A percentile compares a stretch with the other conserved stretches of the same genome.
These are phyloP conservation scores for Agrochola circellaris DNA, from an alignment of 2,888 invertebrate species.

Conservation along the genomic window DNA sequence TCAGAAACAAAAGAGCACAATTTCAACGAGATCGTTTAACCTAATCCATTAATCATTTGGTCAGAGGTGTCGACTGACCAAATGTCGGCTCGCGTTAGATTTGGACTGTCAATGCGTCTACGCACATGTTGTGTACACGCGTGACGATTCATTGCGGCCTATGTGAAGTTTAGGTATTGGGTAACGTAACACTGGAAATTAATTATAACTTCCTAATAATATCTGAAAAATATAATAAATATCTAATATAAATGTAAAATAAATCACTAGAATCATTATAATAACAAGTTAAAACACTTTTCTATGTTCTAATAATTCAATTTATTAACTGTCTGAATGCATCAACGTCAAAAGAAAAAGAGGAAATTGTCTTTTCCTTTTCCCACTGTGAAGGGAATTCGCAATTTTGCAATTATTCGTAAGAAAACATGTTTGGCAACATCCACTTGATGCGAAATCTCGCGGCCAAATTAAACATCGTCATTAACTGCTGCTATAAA, in stretches of 20 bases:
- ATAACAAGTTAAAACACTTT: neutral
- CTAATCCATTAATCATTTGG: slow-evolving; percentile 70
- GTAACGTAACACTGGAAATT: slow-evolving; percentile 30
- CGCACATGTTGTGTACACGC: slow-evolving; percentile 32
- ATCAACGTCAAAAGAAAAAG: neutral
- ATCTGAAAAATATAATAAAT: too few species aligned
- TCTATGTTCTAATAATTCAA: neutral
- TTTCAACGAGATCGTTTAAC: slow-evolving; percentile 63
- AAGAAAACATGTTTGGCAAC: slow-evolving; percentile 40
- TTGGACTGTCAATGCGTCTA: slow-evolving; percentile 47
- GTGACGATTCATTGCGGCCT: slow-evolving; percentile 61
- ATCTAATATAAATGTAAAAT: too few species aligned
- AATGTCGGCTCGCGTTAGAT: slow-evolving; percentile 52
- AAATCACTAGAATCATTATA: neutral
- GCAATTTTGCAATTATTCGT: slow-evolving; percentile 13
- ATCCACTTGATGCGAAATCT: slow-evolving; percentile 43
- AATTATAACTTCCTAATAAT: slow-evolving; percentile 6
- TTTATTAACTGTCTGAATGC: neutral
- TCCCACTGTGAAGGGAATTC: neutral
- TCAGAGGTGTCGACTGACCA: slow-evolving; percentile 66
- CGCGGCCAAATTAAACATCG: slow-evolving; percentile 57
- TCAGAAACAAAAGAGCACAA: slow-evolving; percentile 65
- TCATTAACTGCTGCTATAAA: slow-evolving; percentile 70
- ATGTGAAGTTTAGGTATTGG: slow-evolving; percentile 20
- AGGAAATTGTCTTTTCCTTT: neutral